Conservation (phyloP, 2,888 invertebrate genomes). For the Argynnis bischoffii region DNA sequence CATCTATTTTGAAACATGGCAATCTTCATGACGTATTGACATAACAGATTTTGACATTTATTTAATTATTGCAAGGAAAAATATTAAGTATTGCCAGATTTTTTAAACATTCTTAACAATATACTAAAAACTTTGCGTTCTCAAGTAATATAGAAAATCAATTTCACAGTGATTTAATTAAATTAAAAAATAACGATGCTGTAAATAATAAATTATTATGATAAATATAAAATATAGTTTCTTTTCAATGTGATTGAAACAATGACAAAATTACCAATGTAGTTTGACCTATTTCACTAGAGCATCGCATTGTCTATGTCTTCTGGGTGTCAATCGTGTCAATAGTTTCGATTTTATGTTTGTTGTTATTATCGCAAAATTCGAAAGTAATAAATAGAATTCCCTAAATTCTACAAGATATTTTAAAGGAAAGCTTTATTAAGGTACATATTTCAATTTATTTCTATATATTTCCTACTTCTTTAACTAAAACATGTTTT, state of each 20-base stretch:
- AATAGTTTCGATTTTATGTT: constrained; percentile 46
- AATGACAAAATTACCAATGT: background rate
- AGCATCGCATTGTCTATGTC: constrained; percentile 50
- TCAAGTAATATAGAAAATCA: no score
- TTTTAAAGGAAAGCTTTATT: background rate
- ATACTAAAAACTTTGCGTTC: no score
- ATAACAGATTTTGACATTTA: no score
- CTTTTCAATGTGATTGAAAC: background rate
- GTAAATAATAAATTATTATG: background rate
- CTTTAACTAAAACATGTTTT: constrained; percentile 11
- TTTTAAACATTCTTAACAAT: no score
- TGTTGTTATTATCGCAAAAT: constrained; percentile 45
- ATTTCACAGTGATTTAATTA: no score
- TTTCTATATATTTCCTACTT: background rate
- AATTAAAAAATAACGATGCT: no score
- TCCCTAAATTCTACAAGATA: constrained; percentile 9
- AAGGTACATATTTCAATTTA: constrained; percentile 15
- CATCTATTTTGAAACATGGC: no score
- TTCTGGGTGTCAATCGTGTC: constrained; percentile 60
- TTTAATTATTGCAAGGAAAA: no score
- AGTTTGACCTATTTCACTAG: constrained; percentile 22
- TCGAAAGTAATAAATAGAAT: constrained; percentile 34
- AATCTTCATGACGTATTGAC: no score
- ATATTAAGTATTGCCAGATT: no score
- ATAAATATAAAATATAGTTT: background rate